Evolutionary conservation across 2,888 invertebrate genomes (phyloP), one percentile per base, ranked within the genome.

Genomic region (Sphaerophoria rueppellii): DNA sequence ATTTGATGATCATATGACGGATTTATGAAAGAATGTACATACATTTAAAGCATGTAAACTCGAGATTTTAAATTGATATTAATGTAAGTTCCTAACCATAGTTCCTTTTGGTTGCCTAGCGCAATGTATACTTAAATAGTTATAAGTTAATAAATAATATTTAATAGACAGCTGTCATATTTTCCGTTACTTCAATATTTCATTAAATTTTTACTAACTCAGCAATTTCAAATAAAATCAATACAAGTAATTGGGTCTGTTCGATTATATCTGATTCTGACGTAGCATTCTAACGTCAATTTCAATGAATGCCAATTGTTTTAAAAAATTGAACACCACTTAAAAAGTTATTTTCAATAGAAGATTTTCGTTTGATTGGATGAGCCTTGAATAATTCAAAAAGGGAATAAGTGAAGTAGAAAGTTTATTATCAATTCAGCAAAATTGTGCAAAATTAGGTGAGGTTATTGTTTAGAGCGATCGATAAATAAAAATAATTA

Each of bases 161-260:
- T 32, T 48, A 63, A 48, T 32, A 9, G n/a, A 32, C 75, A 67
- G 40, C 67, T 75, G 67, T 24, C 55, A 75, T 43, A 32, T 48
- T 12, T 58, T 58, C 11, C 48, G 4, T 58, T 34, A 4, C 11
- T 35, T 12, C 40, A 67, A 58, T 32, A 50, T 58, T 67, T 32
- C 57, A 32, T 55, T 14, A 0, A 6, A 63, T 37, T 58, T 61
- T 43, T 32, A 48, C 12, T 32, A 6, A 40, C 3, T 7, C n/a
- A 63, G 32, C 40, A 76, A 76, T 69, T 76, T 60, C 2, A 69
- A 6, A 63, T 34, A 63, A 63, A 48, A 48, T 76, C 58, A 60
- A 60, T 52, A 60, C 43, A 16, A 67, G 12, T 43, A 60, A 60
- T 60, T 76, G 43, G 16, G 34, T 4, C 11, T 11, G 11, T 57